Evolutionary conservation across 2,888 invertebrate species (phyloP), one percentile per base, ranked within the genome.

Genomic region (Tuta absoluta): DNA sequence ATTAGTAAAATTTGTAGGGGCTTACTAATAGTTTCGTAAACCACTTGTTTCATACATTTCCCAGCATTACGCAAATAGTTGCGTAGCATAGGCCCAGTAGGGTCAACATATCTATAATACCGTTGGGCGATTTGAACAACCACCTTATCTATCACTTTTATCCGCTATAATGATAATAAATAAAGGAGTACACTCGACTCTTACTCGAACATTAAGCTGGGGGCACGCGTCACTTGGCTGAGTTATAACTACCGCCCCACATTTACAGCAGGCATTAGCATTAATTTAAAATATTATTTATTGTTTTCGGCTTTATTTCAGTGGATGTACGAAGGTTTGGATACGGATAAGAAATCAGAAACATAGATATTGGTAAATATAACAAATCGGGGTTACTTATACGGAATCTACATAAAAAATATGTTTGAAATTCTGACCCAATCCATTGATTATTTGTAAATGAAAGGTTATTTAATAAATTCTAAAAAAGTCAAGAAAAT

Each of bases 281-380:
- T 92, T 91, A 89, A 92, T 92, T 90, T 90, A 86, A 89, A 91
- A 89, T 91, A 91, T 91, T 91, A 91, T 92, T 92, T 91, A 91
- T 88, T 84, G 87, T 87, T 81, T 81, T 77, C 80, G 78, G 83
- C 82, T 78, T 79, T 81, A 80, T 80, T 78, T 71, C 71, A 64
- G 45, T 59, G 61, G 80, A 78, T 68, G 45, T 62, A 41, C 24
- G 69, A 75, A 76, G 19, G 0, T 61, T 67, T 76, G 76, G 78
- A 80, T 69, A 68, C n/a, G 65, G 77, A 66, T 17, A 14, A 17
- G 7, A 56, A 12, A 14, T n/a, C n/a, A 14, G 5, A 41, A 14
- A 14, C n/a, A 45, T 17, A n/a, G 45, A n/a, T 17, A 41, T n/a
- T 12, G 3, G 45, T 37, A 37, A 12, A n/a, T n/a, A n/a, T n/a